Evolutionary conservation across 2,113 vertebrate species (phyloP), one percentile per base, ranked within the genome.

Genomic region (Guaruba guarouba): DNA sequence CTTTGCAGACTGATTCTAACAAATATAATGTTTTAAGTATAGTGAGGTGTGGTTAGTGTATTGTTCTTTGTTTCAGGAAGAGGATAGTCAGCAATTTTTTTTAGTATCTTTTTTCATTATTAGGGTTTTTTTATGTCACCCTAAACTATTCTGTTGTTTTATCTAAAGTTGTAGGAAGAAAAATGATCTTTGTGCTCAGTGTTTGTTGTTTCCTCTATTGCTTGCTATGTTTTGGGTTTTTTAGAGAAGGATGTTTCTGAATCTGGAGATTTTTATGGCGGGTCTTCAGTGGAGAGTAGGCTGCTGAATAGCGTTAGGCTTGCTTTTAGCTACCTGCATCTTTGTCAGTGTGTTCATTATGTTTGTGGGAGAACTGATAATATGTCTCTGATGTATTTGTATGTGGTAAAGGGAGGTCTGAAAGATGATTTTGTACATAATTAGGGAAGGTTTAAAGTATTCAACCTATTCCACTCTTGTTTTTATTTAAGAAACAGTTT

Each of bases 91-190:
- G 10, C 13, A 39, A 9, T 29, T 73, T 25, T 44, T 29, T 63
- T 46, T 3, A 31, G 16, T 35, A n/a, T 43, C 16, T 57, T 29
- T 57, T 59, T 59, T 39, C 18, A 18, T 48, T 48, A 20, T 35
- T 52, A 11, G 7, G 3, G 1, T 0, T 27, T 66, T 79, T 57
- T 57, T 27, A 7, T 39, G 6, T 20, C 7, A n/a, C 13, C 4
- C 1, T 24, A 28, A 77, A 16, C 17, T 62, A 41, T 9, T 48
- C 29, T n/a, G 18, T n/a, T 0, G 25, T 52, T 75, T 41, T 43
- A 31, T 29, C 33, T 48, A 35, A 69, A 83, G 6, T 23, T 62
- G 9, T 31, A 23, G 2, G 29, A 41, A 70, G 16, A 29, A 27
- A 24, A n/a, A 35, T 14, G 13, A 6, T 37, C 7, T 10, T 37